Evolutionary conservation across 2,797 vertebrate genomes (phyloP).

Genomic region (Esox masquinongy): DNA sequence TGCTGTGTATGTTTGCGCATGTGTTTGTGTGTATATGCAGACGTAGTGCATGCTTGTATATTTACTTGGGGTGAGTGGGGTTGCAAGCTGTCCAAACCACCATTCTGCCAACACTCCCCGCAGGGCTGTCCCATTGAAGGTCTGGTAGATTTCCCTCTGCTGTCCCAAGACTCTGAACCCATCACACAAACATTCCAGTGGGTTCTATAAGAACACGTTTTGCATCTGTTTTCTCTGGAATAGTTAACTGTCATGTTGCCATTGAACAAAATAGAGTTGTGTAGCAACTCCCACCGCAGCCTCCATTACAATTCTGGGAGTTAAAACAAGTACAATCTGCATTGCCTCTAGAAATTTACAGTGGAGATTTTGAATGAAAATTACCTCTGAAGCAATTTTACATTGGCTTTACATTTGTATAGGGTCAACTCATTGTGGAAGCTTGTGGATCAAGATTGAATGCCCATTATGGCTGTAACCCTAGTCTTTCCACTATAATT

Average conservation of each 20-base stretch:
- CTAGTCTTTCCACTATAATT: conserved; percentile 33
- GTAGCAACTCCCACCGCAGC: conserved; percentile 23
- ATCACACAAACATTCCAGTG: conserved; percentile 52
- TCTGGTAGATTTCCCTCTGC: conserved; percentile 65
- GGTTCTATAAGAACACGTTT: conserved; percentile 54
- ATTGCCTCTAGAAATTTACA: conserved; percentile 8
- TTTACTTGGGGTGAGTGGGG: conserved; percentile 28
- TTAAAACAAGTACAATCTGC: conserved; percentile 31
- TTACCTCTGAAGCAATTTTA: background rate
- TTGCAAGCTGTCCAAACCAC: conserved; percentile 70
- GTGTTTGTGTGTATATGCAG: background rate
- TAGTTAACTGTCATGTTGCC: conserved; percentile 31
- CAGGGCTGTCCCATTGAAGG: conserved; percentile 63
- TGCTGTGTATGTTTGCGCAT: conserved; percentile 11
- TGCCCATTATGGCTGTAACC: too few relatives aligned
- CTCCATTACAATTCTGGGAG: conserved; percentile 23
- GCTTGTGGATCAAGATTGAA: conserved; percentile 8
- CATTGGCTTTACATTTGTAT: background rate
- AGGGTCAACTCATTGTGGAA: conserved; percentile 1
- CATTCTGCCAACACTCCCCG: conserved; percentile 57
- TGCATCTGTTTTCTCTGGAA: conserved; percentile 49
- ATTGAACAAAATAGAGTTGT: conserved; percentile 46
- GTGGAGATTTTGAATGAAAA: conserved; percentile 28
- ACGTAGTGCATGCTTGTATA: conserved; percentile 19
- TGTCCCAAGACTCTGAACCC: conserved; percentile 57